These are phyloP conservation scores for Microtus obscurus DNA, from an alignment of 2,797 vertebrate genomes.

Conservation along the genomic window DNA sequence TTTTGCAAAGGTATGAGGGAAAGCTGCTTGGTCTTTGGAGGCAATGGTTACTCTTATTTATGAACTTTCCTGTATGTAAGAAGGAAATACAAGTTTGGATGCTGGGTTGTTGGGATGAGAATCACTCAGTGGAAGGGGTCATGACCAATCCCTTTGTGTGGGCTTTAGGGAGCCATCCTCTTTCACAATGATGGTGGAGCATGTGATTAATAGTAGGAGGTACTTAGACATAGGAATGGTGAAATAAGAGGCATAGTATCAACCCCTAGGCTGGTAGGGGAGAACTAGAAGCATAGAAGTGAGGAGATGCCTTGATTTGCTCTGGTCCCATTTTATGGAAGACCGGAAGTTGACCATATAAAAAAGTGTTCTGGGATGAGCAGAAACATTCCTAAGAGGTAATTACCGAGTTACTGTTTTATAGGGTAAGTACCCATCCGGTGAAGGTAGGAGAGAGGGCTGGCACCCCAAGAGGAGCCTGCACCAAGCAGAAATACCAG, in stretches of 20 bases:
- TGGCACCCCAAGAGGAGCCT: neutral
- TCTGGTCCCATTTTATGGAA: neutral
- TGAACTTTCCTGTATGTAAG: neutral
- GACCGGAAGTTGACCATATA: neutral
- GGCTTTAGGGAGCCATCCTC: neutral
- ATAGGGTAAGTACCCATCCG: neutral
- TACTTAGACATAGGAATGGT: neutral
- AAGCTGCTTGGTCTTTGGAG: conserved; percentile 2
- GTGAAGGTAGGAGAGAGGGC: neutral
- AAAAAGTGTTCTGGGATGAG: neutral
- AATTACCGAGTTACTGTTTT: neutral
- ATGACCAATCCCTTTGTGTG: neutral
- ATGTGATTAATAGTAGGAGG: neutral
- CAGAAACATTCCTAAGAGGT: neutral
- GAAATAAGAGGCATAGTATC: neutral
- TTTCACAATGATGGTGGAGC: neutral
- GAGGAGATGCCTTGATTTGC: neutral
- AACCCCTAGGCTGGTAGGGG: neutral
- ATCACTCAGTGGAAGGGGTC: neutral
- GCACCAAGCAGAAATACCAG: neutral
- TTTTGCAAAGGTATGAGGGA: neutral
- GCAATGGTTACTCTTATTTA: neutral
- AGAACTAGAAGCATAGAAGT: neutral
- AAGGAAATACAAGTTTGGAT: neutral
- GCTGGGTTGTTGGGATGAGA: neutral